These are phyloP conservation scores for Gonioctena quinquepunctata DNA, from an alignment of 1,140 invertebrate genomes.

Conservation along the genomic window DNA sequence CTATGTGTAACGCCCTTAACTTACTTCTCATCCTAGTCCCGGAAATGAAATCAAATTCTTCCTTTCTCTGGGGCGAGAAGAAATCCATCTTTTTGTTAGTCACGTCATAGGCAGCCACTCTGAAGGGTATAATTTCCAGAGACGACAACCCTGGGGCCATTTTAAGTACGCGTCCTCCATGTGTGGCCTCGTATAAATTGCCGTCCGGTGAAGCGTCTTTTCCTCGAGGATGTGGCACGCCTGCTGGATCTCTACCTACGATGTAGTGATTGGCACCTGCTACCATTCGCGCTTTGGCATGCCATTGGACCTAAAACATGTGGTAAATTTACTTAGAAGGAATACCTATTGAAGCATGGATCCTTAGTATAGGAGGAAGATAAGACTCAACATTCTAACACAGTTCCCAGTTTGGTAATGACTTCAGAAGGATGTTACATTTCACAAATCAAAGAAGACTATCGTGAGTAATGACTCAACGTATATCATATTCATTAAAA, in stretches of 20 bases:
- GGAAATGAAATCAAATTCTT: slow-evolving; percentile 97
- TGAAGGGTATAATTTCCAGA: slow-evolving; percentile 96
- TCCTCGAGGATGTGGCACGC: slow-evolving; percentile 87
- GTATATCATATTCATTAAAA: too few relatives aligned
- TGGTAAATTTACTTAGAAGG: too few relatives aligned
- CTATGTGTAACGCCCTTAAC: too few relatives aligned
- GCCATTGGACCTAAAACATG: slow-evolving; percentile 87
- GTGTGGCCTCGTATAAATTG: slow-evolving; percentile 92
- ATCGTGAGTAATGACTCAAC: too few relatives aligned
- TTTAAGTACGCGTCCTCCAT: slow-evolving; percentile 88
- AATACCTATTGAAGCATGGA: too few relatives aligned
- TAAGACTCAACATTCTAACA: too few relatives aligned
- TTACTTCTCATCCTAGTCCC: slow-evolving; percentile 90
- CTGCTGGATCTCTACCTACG: slow-evolving; percentile 97
- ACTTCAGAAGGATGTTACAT: too few relatives aligned
- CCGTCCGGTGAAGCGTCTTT: slow-evolving; percentile 66
- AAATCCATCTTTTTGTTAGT: slow-evolving; percentile 88
- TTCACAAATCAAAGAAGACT: too few relatives aligned
- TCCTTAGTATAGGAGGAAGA: too few relatives aligned
- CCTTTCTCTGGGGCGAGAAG: slow-evolving; percentile 83
- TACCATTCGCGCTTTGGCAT: slow-evolving; percentile 94
- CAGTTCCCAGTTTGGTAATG: too few relatives aligned
- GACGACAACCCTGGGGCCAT: slow-evolving; percentile 90
- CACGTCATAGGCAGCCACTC: slow-evolving; percentile 95
- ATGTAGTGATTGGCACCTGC: slow-evolving; percentile 98